A percentile compares a stretch with the other conserved stretches of the same genome.
Evolutionary conservation across 2,888 invertebrate species (phyloP).

Genomic region (Eueremaeus valkanovi): DNA sequence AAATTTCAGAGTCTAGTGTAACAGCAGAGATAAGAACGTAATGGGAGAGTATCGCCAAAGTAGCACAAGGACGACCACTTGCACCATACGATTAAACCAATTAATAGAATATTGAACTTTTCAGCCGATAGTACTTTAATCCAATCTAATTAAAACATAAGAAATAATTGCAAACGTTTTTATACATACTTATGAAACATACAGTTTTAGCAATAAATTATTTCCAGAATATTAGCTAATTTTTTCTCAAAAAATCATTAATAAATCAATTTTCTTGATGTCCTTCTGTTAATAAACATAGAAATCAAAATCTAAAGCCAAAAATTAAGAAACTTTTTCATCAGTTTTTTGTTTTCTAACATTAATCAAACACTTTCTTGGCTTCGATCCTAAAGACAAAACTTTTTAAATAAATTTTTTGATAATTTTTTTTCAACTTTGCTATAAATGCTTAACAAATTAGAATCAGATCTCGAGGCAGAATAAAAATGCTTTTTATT

Average conservation of each 20-base stretch:
- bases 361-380: constrained; percentile 1
- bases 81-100: background rate
- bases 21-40: no score
- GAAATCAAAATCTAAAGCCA: no score
- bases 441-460: background rate
- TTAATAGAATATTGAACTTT: constrained; percentile 9
- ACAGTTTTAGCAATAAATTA: background rate
- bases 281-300: background rate
- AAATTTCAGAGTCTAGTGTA: no score
- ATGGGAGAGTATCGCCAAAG: background rate
- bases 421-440: background rate
- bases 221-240: background rate
- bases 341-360: background rate
- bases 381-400: background rate
- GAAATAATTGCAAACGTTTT: background rate
- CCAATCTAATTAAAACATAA: no score
- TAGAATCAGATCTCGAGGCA: background rate
- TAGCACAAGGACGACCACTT: constrained; percentile 30
- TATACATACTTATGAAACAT: background rate
- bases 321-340: background rate
- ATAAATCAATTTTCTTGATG: background rate
- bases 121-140: background rate
- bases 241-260: background rate
- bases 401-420: background rate
- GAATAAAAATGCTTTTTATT: background rate